These are phyloP conservation scores for Patiria pectinifera DNA, from an alignment of 53 echinoderm and acorn worm species.

Conservation along the genomic window DNA sequence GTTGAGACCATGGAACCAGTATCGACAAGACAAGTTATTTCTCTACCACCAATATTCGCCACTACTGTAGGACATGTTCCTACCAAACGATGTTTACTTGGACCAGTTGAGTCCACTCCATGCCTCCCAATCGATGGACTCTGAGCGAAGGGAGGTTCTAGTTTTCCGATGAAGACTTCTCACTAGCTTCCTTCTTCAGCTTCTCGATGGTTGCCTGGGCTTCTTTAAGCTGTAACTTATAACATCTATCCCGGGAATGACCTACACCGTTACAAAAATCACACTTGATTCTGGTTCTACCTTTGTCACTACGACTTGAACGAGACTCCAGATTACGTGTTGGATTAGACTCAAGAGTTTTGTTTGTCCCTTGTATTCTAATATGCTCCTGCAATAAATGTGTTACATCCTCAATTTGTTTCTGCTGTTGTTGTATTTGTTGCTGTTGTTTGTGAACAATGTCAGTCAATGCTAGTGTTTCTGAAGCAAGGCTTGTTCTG, in stretches of 20 bases:
- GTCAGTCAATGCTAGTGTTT: background rate
- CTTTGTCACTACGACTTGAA: background rate
- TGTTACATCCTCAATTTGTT: background rate
- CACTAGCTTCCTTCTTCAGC: background rate
- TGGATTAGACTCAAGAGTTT: background rate
- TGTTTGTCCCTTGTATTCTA: background rate
- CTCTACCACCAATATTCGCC: background rate
- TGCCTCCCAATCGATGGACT: conserved; percentile 14
- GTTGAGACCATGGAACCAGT: conserved; percentile 34
- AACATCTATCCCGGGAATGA: conserved; percentile 26
- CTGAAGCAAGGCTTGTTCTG: background rate
- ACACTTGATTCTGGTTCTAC: background rate
- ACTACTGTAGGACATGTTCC: background rate
- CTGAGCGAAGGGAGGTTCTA: background rate
- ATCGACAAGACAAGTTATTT: background rate
- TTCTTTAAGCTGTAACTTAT: conserved; percentile 10
- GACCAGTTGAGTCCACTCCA: background rate
- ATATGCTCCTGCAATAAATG: background rate
- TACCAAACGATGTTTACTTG: conserved; percentile 1
- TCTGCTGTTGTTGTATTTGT: conserved; percentile 5
- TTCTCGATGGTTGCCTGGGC: conserved; percentile 17
- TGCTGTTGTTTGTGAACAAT: conserved; percentile 13
- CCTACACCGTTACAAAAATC: background rate
- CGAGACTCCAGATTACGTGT: no score
- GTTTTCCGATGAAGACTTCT: conserved; percentile 21